Conservation (phyloP, 1,140 invertebrate genomes). For the Bombus affinis region DNA sequence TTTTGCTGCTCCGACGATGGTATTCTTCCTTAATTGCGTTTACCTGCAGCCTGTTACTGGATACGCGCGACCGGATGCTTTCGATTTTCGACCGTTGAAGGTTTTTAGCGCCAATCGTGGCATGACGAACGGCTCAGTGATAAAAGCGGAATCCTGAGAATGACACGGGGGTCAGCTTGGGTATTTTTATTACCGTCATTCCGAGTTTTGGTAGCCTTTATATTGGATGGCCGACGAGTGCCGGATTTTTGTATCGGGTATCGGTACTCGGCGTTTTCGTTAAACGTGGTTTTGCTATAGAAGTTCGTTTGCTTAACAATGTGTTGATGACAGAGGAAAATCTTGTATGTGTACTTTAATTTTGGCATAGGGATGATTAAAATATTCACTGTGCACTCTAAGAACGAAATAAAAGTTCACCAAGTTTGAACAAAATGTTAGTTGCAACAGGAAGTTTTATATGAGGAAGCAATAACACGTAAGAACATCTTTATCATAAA, state of each 20-base stretch:
- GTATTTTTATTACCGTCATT: conserved; percentile 9
- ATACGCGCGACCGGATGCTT: background rate
- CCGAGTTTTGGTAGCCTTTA: background rate
- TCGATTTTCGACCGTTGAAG: background rate
- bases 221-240: background rate
- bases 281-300: background rate
- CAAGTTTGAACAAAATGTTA: too few relatives aligned
- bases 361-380: too few relatives aligned
- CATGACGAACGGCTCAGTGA: conserved; percentile 21
- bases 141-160: conserved; percentile 21
- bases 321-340: background rate
- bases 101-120: conserved; percentile 4
- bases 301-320: background rate
- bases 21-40: conserved; percentile 18
- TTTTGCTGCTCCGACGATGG: background rate
- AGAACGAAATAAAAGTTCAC: too few relatives aligned
- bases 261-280: background rate
- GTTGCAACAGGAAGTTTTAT: too few relatives aligned
- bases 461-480: too few relatives aligned
- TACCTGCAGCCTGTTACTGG: background rate
- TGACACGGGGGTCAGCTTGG: background rate
- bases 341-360: background rate
- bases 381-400: too few relatives aligned
- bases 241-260: background rate
- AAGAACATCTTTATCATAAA: too few relatives aligned